Evolutionary conservation across 1,140 invertebrate genomes (phyloP).

Genomic region (Papilio helenus): DNA sequence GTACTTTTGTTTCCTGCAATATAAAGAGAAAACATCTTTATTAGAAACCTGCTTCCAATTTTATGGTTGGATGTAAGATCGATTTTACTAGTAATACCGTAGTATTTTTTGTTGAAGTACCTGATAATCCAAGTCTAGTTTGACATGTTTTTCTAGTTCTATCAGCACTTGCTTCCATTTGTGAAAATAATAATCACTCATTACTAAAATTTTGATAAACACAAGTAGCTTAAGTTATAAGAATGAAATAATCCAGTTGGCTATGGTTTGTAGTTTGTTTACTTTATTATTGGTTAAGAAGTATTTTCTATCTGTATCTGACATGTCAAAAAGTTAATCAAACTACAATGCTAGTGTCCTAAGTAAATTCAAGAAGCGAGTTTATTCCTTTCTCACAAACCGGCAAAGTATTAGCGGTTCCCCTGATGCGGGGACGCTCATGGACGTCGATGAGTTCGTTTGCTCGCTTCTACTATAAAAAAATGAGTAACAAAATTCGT

Average conservation of each 20-base stretch:
- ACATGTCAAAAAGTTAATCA: background rate
- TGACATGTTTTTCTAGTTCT: constrained; percentile 48
- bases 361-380: too few relatives aligned
- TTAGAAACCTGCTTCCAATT: background rate
- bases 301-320: background rate
- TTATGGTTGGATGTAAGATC: too few relatives aligned
- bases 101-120: constrained; percentile 41
- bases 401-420: too few relatives aligned
- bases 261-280: background rate
- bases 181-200: constrained; percentile 66
- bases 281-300: too few relatives aligned
- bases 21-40: background rate
- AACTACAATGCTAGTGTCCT: background rate
- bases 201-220: constrained; percentile 45
- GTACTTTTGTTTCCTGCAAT: constrained; percentile 51
- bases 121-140: constrained; percentile 63
- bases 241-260: constrained; percentile 39
- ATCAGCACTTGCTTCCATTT: constrained; percentile 59
- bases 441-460: too few relatives aligned
- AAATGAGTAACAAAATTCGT: background rate
- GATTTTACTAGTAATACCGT: too few relatives aligned
- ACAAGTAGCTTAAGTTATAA: constrained; percentile 1
- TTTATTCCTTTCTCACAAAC: too few relatives aligned
- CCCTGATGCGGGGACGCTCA: too few relatives aligned
- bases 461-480: too few relatives aligned